Evolutionary conservation across 2,888 invertebrate genomes (phyloP).

Genomic region (Phortica okadai): DNA sequence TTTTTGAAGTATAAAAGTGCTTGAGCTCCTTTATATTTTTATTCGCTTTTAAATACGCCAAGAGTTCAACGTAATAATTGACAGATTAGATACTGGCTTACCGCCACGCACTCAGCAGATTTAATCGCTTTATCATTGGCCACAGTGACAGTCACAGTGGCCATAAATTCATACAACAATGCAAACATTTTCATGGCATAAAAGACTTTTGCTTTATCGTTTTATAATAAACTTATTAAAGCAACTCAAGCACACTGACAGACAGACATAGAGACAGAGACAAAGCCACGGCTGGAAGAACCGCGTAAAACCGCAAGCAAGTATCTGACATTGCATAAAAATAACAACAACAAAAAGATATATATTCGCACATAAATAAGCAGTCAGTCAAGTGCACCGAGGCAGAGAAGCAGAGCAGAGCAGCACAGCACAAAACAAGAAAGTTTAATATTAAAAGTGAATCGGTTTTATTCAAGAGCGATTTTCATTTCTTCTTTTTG

Average conservation of each 20-base stretch:
- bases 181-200: background rate
- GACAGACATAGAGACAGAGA: background rate
- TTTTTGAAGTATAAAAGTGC: too few relatives aligned
- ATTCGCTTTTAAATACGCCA: too few relatives aligned
- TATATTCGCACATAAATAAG: too few relatives aligned
- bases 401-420: background rate
- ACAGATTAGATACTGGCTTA: background rate
- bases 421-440: background rate
- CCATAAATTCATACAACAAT: background rate
- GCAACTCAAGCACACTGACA: constrained; percentile 1
- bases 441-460: background rate
- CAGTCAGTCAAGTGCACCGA: too few relatives aligned
- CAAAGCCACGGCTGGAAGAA: background rate
- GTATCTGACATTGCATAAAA: constrained; percentile 4
- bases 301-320: background rate
- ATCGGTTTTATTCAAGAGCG: background rate
- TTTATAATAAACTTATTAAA: constrained; percentile 27
- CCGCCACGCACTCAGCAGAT: background rate
- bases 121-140: background rate
- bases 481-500: background rate
- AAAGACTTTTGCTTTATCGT: background rate
- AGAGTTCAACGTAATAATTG: too few relatives aligned
- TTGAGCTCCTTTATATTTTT: too few relatives aligned
- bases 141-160: background rate
- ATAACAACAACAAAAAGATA: background rate